Conservation (phyloP, 2,888 invertebrate genomes). For the Habrosyne pyritoides region DNA sequence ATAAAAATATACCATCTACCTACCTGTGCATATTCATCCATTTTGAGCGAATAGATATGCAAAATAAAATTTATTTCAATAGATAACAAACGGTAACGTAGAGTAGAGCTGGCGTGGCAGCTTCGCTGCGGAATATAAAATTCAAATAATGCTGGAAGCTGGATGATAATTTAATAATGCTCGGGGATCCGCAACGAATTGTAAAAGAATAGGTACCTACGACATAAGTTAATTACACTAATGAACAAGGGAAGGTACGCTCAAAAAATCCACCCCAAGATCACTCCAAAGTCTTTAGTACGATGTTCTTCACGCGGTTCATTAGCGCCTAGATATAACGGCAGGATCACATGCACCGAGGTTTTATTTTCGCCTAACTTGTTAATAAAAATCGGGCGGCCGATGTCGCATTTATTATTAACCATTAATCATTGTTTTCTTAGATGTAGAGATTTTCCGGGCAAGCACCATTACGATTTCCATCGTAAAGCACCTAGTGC, state of each 20-base stretch:
- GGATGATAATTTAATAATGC: conserved; percentile 60
- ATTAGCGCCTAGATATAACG: conserved; percentile 68
- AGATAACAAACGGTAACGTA: conserved; percentile 21
- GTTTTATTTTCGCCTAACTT: conserved; percentile 1
- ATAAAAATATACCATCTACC: too few relatives aligned
- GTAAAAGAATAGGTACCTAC: conserved; percentile 63
- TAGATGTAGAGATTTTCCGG: too few relatives aligned
- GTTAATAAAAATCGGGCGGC: background rate
- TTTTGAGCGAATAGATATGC: background rate
- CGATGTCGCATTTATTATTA: too few relatives aligned
- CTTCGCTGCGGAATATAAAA: conserved; percentile 2
- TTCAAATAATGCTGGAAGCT: conserved; percentile 10
- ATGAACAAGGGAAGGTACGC: conserved; percentile 81
- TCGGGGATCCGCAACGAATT: conserved; percentile 63
- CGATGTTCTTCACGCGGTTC: conserved; percentile 80
- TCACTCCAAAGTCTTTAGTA: conserved; percentile 81
- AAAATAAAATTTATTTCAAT: background rate
- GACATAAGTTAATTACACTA: conserved; percentile 82
- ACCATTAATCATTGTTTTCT: too few relatives aligned
- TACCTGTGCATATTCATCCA: background rate
- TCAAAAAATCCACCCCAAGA: conserved; percentile 79
- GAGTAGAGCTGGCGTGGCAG: conserved; percentile 5
- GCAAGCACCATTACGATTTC: too few relatives aligned
- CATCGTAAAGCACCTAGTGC: too few relatives aligned
- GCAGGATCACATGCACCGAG: conserved; percentile 51